Conservation (phyloP, 2,888 invertebrate genomes). For the Mesodorylaimus sp. region DNA sequence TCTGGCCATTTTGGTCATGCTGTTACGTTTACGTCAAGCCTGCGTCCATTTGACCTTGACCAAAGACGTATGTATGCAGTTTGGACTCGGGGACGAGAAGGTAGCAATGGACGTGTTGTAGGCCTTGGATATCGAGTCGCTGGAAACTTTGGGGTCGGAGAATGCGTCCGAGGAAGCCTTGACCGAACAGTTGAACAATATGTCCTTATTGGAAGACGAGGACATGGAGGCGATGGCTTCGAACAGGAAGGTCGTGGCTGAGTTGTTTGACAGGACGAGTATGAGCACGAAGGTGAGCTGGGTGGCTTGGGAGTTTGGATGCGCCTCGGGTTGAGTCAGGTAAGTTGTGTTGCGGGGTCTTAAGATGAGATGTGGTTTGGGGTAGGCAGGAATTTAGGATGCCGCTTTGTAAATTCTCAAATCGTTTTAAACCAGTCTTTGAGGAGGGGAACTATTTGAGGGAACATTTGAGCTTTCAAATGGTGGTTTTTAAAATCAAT, state of each 20-base stretch:
- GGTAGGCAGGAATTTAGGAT: too few species aligned
- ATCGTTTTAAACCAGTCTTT: too few species aligned
- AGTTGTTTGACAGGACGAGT: background rate
- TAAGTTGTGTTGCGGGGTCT: too few species aligned
- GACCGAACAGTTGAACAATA: conserved; percentile 45
- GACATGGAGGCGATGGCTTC: background rate
- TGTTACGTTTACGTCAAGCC: conserved; percentile 66
- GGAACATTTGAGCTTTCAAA: too few species aligned
- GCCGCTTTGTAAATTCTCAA: too few species aligned
- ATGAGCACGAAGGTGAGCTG: background rate
- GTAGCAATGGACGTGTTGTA: background rate
- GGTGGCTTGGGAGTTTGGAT: too few species aligned
- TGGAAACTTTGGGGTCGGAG: conserved; percentile 33
- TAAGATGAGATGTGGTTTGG: too few species aligned
- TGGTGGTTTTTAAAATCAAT: too few species aligned
- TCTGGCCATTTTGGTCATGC: conserved; percentile 50
- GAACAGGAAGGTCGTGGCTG: background rate
- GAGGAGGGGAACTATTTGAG: too few species aligned
- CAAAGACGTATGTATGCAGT: conserved; percentile 42
- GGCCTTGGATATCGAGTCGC: background rate
- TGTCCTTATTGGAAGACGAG: conserved; percentile 23
- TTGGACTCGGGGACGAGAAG: conserved; percentile 32
- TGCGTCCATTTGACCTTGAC: conserved; percentile 74
- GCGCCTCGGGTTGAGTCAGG: too few species aligned
- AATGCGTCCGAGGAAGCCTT: conserved; percentile 37